Base-by-base conservation (phyloP, 2,888 invertebrate genomes). In the Brachyopa scutellaris region DNA sequence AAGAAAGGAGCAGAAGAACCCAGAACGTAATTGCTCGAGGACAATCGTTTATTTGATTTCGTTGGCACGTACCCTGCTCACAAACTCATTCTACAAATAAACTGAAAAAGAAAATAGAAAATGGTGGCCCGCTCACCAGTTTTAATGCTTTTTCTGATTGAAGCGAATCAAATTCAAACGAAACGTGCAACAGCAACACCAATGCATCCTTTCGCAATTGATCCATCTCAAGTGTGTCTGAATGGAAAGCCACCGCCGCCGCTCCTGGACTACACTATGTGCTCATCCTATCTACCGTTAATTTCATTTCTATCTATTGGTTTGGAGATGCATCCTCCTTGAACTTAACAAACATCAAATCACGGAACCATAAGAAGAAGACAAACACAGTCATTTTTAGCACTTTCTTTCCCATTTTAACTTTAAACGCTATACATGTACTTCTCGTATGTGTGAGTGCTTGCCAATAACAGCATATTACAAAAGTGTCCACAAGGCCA, bases 121-220 rank as follows among this genome's bases (percentile, higher is more conserved):
- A 53, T 42, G 31, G 29, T 40, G 13, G 19, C 66, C 31, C 51
- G 61, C 33, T 55, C 66, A 73, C 38, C 21, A 55, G 26, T 69
- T 80, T 76, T 80, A 70, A 66, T 77, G 64, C 66, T 72, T 76
- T 74, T 66, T 70, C 66, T 72, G 82, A 77, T 82, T 77, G 66
- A 76, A 82, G 33, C 55, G 80, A 74, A 82, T 76, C 74, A 76
- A 76, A 70, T 66, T 74, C 36, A 21, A 59, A 36, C 23, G 29
- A 57, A 45, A 69, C 80, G 80, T 80, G 80, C 74, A 64, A 26
- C 61, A 66, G 33, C 74, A 79, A n/a, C 33, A n/a, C 38, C 67
- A 69, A 21, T 69, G 69, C 69, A 76, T 45, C 36, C 76, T n/a
- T n/a, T n/a, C 36, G 61, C 70, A 78, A 78, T 78, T 78, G 70